Evolutionary conservation across 1,140 invertebrate genomes (phyloP).

Genomic region (Pogonus chalceus): DNA sequence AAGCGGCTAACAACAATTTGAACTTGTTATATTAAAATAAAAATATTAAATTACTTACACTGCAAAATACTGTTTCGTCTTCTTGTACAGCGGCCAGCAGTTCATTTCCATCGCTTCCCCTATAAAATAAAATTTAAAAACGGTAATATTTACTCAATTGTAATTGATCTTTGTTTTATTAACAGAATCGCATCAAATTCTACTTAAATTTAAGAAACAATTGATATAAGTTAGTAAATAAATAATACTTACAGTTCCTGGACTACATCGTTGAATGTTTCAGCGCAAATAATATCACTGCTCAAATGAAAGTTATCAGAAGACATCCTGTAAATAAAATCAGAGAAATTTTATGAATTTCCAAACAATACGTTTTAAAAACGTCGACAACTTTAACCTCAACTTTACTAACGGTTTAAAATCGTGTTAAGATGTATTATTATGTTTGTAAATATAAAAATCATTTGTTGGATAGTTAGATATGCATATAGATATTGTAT

Average conservation of each 20-base stretch:
- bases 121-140: not conserved
- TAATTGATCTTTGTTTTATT: too few relatives aligned
- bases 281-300: not conserved
- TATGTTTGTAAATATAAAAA: too few relatives aligned
- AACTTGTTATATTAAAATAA: not conserved
- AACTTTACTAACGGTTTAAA: too few relatives aligned
- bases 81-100: not conserved
- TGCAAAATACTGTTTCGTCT: not conserved
- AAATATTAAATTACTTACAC: not conserved
- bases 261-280: not conserved
- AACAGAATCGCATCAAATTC: too few relatives aligned
- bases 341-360: not conserved
- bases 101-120: not conserved
- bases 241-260: not conserved
- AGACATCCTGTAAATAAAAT: not conserved
- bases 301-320: not conserved
- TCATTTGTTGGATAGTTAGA: too few relatives aligned
- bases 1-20: too few relatives aligned
- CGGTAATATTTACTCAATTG: not conserved
- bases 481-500: too few relatives aligned
- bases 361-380: too few relatives aligned
- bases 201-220: too few relatives aligned
- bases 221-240: too few relatives aligned
- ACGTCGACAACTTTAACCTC: too few relatives aligned
- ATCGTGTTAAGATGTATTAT: too few relatives aligned